Conservation (phyloP, 2,888 invertebrate species). For the Allygus modestus region DNA sequence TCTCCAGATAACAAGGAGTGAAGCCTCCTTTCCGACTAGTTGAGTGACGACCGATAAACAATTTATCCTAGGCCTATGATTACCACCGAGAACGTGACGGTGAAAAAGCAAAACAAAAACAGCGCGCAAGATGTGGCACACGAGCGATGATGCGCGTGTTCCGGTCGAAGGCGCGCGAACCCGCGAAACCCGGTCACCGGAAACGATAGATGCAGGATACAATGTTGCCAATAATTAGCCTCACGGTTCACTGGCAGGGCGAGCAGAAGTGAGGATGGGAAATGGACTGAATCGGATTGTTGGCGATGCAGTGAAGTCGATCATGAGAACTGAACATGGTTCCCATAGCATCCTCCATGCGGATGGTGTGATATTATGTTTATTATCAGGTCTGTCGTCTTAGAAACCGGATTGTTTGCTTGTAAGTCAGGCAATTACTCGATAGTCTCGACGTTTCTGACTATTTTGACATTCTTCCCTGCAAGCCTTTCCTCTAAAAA, state of each 20-base stretch:
- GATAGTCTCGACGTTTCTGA: too few relatives aligned
- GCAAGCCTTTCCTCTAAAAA: too few relatives aligned
- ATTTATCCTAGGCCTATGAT: slow-evolving; percentile 33
- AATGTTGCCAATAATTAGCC: slow-evolving; percentile 45
- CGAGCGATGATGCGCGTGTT: slow-evolving; percentile 46
- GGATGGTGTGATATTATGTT: not conserved
- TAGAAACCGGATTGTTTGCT: not conserved
- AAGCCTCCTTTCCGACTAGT: not conserved
- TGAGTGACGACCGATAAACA: not conserved
- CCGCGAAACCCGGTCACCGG: slow-evolving; percentile 49
- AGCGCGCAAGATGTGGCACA: not conserved
- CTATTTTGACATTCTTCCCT: too few relatives aligned
- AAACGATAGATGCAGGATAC: slow-evolving; percentile 44
- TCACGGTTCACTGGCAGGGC: slow-evolving; percentile 17
- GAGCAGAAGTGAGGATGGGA: not conserved
- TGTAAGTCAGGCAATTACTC: too few relatives aligned
- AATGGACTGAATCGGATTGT: not conserved
- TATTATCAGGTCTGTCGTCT: not conserved
- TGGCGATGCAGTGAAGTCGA: too few relatives aligned
- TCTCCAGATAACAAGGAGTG: not conserved
- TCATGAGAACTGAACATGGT: not conserved
- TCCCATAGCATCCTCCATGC: not conserved
- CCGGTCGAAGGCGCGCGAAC: slow-evolving; percentile 16
- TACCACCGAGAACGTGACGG: slow-evolving; percentile 29
- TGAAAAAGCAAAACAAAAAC: not conserved